phyloP scores from a whole-genome alignment of 2,888 invertebrate species.

The Cheilosia vernalis region DNA sequence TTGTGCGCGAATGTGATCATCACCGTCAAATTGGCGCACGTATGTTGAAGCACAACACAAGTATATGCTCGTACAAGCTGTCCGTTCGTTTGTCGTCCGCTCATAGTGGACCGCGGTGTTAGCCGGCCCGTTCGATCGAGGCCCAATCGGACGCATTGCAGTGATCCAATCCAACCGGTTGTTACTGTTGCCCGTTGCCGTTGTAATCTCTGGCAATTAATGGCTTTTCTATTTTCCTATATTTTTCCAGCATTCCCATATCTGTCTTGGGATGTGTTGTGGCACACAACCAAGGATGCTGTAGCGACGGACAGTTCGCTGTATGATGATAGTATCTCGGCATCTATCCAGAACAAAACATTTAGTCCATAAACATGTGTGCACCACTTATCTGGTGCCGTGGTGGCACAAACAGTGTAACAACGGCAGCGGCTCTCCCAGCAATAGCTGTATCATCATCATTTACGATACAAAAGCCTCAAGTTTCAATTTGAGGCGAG shows the following conservation, averaged over 20 bases:
- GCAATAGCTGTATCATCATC: constrained; percentile 71
- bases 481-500: constrained; percentile 72
- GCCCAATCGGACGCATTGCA: constrained; percentile 68
- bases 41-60: constrained; percentile 43
- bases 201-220: constrained; percentile 72
- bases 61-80: constrained; percentile 30
- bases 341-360: constrained; percentile 74
- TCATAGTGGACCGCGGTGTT: constrained; percentile 1
- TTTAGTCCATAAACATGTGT: constrained; percentile 75
- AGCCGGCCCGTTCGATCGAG: constrained; percentile 51
- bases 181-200: constrained; percentile 64
- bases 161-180: constrained; percentile 74
- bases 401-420: constrained; percentile 73
- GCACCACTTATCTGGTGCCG: constrained; percentile 73
- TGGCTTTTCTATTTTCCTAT: constrained; percentile 74
- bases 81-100: constrained; percentile 49
- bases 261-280: constrained; percentile 53
- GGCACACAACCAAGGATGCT: constrained; percentile 62
- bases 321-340: constrained; percentile 69
- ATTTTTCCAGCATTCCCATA: constrained; percentile 67
- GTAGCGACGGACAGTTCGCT: too few species aligned
- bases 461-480: constrained; percentile 72
- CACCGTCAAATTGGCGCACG: constrained; percentile 73
- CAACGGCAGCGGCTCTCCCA: constrained; percentile 56
- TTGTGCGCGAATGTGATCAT: constrained; percentile 75